phyloP scores from a whole-genome alignment of 2,113 vertebrate genomes.

The Crotophaga sulcirostris region DNA sequence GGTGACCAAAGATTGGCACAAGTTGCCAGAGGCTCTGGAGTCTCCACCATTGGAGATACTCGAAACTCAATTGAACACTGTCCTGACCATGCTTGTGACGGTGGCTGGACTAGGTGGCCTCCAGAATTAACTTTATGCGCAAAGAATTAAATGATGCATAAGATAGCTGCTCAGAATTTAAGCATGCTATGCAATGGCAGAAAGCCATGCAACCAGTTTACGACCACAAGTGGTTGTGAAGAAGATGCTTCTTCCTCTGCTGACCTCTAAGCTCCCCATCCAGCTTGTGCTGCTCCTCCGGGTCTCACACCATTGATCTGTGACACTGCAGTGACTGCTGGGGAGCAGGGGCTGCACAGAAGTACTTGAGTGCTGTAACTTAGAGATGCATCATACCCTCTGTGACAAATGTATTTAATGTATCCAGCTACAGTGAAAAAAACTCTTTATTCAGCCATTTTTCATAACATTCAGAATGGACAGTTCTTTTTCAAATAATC shows the following conservation, averaged over 20 bases:
- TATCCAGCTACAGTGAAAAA: neutral
- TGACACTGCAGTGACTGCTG: neutral
- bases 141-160: neutral
- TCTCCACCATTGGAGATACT: neutral
- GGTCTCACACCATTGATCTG: neutral
- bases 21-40: neutral
- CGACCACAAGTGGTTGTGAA: neutral
- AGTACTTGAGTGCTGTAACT: neutral
- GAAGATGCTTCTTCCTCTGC: neutral
- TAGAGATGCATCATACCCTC: neutral
- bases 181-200: rapidly evolving
- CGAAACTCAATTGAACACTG: neutral
- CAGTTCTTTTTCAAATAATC: neutral
- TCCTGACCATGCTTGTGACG: neutral
- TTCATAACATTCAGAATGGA: neutral
- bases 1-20: neutral
- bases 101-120: neutral
- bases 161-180: neutral
- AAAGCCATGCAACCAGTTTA: neutral
- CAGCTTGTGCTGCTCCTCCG: neutral
- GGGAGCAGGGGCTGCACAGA: neutral
- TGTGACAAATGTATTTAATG: rapidly evolving
- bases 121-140: neutral
- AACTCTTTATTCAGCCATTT: neutral
- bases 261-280: neutral